Conservation (phyloP, 1,140 invertebrate species). For the Sinonovacula constricta region DNA sequence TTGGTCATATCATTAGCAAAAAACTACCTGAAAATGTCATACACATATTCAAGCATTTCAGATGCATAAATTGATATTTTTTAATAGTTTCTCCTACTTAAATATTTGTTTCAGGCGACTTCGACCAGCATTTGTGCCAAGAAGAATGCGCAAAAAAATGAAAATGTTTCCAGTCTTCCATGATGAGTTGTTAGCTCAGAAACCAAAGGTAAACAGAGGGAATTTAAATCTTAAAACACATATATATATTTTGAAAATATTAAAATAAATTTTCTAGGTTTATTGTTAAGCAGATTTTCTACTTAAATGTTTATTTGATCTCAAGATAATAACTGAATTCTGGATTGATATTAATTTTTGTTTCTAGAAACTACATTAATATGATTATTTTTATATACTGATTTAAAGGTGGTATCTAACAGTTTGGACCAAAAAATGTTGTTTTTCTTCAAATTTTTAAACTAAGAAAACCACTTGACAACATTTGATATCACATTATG, state of each 20-base stretch:
- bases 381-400: neutral
- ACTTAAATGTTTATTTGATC: neutral
- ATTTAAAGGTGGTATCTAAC: too few relatives aligned
- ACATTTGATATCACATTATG: too few relatives aligned
- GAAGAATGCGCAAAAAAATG: constrained; percentile 52
- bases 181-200: constrained; percentile 58
- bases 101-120: constrained; percentile 58
- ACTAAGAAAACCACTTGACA: too few relatives aligned
- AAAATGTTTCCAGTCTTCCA: constrained; percentile 65
- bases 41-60: too few relatives aligned
- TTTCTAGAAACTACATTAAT: neutral
- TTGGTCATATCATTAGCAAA: too few relatives aligned
- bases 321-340: neutral
- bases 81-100: too few relatives aligned
- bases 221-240: neutral
- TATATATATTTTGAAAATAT: neutral
- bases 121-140: constrained; percentile 57
- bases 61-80: too few relatives aligned
- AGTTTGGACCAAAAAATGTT: too few relatives aligned
- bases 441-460: too few relatives aligned
- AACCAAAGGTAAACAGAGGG: constrained; percentile 49
- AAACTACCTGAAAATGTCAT: too few relatives aligned
- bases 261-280: neutral
- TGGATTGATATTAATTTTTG: neutral
- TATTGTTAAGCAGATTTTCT: neutral